Evolutionary conservation across 2,888 invertebrate genomes (phyloP).

Genomic region (Ischnus inquisitorius): DNA sequence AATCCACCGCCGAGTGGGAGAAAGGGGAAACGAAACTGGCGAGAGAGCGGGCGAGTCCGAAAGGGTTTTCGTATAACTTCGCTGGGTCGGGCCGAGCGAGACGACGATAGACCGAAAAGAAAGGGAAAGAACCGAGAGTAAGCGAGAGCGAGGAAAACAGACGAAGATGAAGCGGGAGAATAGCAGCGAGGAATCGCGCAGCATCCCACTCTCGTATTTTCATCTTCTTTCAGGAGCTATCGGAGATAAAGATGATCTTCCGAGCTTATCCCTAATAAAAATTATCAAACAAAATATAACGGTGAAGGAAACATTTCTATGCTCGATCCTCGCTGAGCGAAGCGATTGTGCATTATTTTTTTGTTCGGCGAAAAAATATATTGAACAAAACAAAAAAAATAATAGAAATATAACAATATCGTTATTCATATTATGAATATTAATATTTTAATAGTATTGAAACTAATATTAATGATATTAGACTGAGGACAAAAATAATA

Average conservation of each 20-base stretch:
- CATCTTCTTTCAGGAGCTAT: constrained; percentile 47
- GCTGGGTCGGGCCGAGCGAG: constrained; percentile 41
- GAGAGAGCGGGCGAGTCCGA: constrained; percentile 6
- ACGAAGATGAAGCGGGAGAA: constrained; percentile 51
- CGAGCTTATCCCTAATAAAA: not conserved
- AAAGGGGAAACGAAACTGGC: constrained; percentile 40
- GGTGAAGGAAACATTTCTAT: not conserved
- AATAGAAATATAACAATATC: too few relatives aligned
- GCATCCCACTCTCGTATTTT: constrained; percentile 70
- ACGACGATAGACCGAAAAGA: constrained; percentile 32
- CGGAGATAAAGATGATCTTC: constrained; percentile 34
- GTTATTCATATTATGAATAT: too few relatives aligned
- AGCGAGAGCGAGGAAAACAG: constrained; percentile 42
- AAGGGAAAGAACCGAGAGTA: constrained; percentile 59
- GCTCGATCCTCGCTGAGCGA: not conserved
- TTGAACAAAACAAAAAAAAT: too few relatives aligned
- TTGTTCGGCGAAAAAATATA: too few relatives aligned
- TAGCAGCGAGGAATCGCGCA: constrained; percentile 69
- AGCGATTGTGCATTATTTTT: not conserved
- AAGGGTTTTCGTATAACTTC: constrained; percentile 38
- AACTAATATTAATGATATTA: not conserved
- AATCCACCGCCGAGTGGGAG: constrained; percentile 41
- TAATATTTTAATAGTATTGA: too few relatives aligned
- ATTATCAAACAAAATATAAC: not conserved
- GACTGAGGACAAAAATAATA: not conserved